phyloP scores from a whole-genome alignment of 2,113 vertebrate genomes.

The Athene noctua region DNA sequence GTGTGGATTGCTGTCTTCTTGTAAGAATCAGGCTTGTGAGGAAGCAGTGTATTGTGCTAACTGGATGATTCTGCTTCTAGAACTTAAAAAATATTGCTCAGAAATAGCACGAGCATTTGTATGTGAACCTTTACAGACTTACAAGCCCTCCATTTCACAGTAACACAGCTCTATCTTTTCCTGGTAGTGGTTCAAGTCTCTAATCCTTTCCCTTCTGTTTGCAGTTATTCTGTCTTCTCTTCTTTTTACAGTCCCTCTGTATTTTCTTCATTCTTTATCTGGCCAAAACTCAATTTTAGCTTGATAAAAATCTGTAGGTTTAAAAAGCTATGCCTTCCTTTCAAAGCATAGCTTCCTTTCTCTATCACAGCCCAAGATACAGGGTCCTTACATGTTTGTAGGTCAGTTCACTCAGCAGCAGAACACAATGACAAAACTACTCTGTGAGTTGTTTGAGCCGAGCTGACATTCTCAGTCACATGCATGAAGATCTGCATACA shows the following conservation, averaged over 20 bases:
- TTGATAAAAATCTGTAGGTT: background rate
- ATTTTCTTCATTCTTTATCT: background rate
- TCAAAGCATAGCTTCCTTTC: background rate
- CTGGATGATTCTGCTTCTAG: background rate
- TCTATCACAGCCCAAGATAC: background rate
- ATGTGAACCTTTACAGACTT: background rate
- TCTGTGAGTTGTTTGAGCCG: background rate
- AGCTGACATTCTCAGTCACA: background rate
- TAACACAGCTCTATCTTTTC: background rate
- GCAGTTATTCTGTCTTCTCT: background rate
- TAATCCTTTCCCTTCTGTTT: background rate
- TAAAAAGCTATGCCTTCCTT: background rate
- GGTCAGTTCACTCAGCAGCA: background rate
- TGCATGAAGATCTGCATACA: accelerated
- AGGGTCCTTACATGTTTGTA: background rate
- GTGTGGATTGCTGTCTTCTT: background rate
- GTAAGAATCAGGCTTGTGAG: background rate
- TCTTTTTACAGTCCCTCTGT: background rate
- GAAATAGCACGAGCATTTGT: background rate
- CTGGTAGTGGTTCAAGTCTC: background rate
- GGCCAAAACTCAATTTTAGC: background rate
- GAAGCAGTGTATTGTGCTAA: background rate
- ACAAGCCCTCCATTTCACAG: background rate
- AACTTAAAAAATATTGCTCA: background rate
- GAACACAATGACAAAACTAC: background rate